phyloP scores from a whole-genome alignment of 2,797 vertebrate species.

The Glossophaga mutica region DNA sequence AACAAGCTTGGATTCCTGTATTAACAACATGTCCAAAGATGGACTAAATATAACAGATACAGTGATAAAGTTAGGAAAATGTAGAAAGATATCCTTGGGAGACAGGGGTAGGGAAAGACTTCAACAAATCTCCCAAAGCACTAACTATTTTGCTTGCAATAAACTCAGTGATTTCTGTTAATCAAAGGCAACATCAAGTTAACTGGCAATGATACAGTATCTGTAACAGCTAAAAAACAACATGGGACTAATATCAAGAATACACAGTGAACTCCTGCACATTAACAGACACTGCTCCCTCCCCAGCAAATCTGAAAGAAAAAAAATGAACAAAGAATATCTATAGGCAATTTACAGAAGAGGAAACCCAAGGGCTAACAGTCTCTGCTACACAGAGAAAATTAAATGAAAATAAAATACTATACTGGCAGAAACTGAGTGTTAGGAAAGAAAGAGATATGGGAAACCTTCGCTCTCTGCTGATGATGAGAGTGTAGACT shows the following conservation, averaged over 20 bases:
- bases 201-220: background rate
- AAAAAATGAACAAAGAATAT: background rate
- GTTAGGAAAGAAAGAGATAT: background rate
- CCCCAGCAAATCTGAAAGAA: background rate
- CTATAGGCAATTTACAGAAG: background rate
- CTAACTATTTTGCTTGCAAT: background rate
- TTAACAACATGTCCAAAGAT: background rate
- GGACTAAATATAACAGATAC: slow-evolving; percentile 2
- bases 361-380: background rate
- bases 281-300: background rate
- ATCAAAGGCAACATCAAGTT: background rate
- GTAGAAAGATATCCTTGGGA: background rate
- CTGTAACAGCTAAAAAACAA: background rate
- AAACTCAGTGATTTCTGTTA: slow-evolving; percentile 38
- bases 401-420: background rate
- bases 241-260: background rate
- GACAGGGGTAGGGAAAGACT: background rate
- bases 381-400: background rate
- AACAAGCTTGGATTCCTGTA: background rate
- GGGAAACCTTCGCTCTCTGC: background rate
- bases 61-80: slow-evolving; percentile 3
- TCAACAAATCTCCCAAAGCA: background rate
- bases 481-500: background rate
- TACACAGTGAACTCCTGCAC: background rate
- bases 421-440: background rate